Conservation (phyloP, 1,140 invertebrate genomes). For the Hyphantria cunea region DNA sequence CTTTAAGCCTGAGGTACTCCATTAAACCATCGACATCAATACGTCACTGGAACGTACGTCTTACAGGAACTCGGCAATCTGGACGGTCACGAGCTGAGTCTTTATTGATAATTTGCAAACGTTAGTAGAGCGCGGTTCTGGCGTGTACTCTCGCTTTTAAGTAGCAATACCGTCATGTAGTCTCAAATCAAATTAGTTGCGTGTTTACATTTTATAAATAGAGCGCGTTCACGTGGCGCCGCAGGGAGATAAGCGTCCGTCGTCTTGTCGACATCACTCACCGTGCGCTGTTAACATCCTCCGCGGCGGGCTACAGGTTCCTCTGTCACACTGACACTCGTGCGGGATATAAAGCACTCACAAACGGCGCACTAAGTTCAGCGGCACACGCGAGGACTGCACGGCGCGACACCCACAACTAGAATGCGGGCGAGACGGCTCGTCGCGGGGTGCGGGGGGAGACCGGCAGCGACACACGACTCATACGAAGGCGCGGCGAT, state of each 20-base stretch:
- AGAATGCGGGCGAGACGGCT: slow-evolving; percentile 76
- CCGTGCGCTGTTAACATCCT: slow-evolving; percentile 80
- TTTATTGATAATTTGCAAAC: slow-evolving; percentile 66
- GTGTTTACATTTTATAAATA: slow-evolving; percentile 80
- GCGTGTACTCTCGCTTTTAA: slow-evolving; percentile 59
- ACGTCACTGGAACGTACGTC: slow-evolving; percentile 55
- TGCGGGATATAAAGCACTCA: slow-evolving; percentile 77
- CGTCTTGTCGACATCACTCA: slow-evolving; percentile 65
- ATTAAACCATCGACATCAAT: slow-evolving; percentile 45
- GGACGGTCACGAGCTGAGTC: slow-evolving; percentile 53
- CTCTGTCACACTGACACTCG: slow-evolving; percentile 77
- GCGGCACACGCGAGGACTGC: slow-evolving; percentile 77
- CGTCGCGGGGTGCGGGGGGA: slow-evolving; percentile 63
- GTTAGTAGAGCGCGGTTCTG: slow-evolving; percentile 43
- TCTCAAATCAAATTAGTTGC: slow-evolving; percentile 73
- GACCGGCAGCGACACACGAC: slow-evolving; percentile 64
- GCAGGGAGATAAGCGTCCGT: slow-evolving; percentile 61
- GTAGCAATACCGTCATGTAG: slow-evolving; percentile 56
- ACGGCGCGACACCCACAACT: slow-evolving; percentile 79
- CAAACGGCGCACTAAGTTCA: slow-evolving; percentile 78
- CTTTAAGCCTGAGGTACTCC: slow-evolving; percentile 15
- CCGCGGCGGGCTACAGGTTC: slow-evolving; percentile 63
- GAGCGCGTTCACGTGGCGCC: slow-evolving; percentile 77
- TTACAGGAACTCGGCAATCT: slow-evolving; percentile 77
- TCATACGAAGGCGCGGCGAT: slow-evolving; percentile 76